Evolutionary conservation across 2,797 vertebrate species (phyloP), one percentile per base, ranked within the genome.

Genomic region (Pogonophryne albipinna): DNA sequence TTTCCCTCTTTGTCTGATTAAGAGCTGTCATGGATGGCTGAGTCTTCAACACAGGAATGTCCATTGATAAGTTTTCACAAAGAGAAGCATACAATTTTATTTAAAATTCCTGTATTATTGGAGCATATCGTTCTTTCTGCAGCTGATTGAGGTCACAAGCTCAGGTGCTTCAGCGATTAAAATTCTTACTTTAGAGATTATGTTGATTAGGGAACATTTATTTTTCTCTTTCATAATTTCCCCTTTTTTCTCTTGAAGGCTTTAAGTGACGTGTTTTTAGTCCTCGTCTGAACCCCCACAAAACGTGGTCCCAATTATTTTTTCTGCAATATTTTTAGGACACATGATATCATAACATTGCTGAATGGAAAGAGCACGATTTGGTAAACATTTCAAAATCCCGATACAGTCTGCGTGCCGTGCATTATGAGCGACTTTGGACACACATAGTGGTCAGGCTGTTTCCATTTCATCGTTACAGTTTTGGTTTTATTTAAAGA

Each of bases 301-400:
- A 27, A 66, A 71, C 8, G 8, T 85, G 87, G 79, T 69, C 76
- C 49, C 31, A 84, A 78, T 90, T 80, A 86, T 27, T 78, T 66
- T 12, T 1, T 72, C 70, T 34, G 59, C 68, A 19, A 61, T 38
- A 71, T 69, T 76, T 66, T n/a, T 20, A 66, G 76, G 62, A 10
- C 66, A 79, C 59, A 70, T 20, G 75, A 88, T 78, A 76, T 63
- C 59, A 75, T 82, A 87, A 86, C 79, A 83, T 46, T 5, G 8
- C 62, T 6, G 72, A 68, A 70, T 19, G 71, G 71, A 78, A 71
- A 68, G 27, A 72, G 15, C n/a, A 69, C 38, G 3, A 44, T 79
- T 78, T 72, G 64, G 78, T 80, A 80, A 87, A 88, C 86, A 82
- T 79, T 81, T 76, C 62, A 46, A 61, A 78, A 70, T 9, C 58